Percentiles rank a stretch among this genome's conserved stretches.
phyloP scores from a whole-genome alignment of 2,113 vertebrate genomes.

The Gymnorhina tibicen region DNA sequence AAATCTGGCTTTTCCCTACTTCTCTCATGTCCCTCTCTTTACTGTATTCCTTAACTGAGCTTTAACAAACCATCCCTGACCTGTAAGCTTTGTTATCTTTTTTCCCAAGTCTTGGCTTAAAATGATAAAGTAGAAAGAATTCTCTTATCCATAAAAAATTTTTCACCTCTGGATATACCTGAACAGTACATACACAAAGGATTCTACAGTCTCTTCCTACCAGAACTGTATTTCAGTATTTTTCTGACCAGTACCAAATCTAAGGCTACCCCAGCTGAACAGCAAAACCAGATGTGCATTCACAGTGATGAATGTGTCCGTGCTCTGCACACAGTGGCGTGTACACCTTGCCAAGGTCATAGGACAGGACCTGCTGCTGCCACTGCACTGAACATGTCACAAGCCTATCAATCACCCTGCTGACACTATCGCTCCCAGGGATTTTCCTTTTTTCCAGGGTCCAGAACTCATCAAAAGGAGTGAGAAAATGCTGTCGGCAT shows the following conservation, averaged over 20 bases:
- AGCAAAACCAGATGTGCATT: fast-evolving
- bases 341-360: not conserved
- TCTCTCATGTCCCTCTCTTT: not conserved
- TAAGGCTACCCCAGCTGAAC: not conserved
- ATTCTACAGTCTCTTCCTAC: not conserved
- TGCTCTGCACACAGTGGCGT: fast-evolving
- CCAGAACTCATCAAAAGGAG: conserved; percentile 11
- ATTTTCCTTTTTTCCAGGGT: not conserved
- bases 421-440: fast-evolving
- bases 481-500: not conserved
- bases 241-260: not conserved
- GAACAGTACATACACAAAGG: not conserved
- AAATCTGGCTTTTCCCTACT: not conserved
- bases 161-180: not conserved
- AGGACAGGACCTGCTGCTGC: not conserved
- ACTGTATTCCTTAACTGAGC: not conserved
- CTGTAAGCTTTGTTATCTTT: not conserved
- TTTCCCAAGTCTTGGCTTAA: not conserved
- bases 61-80: not conserved
- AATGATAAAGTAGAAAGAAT: not conserved
- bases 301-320: fast-evolving
- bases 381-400: no score
- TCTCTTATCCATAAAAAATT: no score
- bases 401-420: not conserved
- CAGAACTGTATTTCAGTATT: not conserved